Conservation (phyloP, 2,888 invertebrate species). For the Carcina quercana region DNA sequence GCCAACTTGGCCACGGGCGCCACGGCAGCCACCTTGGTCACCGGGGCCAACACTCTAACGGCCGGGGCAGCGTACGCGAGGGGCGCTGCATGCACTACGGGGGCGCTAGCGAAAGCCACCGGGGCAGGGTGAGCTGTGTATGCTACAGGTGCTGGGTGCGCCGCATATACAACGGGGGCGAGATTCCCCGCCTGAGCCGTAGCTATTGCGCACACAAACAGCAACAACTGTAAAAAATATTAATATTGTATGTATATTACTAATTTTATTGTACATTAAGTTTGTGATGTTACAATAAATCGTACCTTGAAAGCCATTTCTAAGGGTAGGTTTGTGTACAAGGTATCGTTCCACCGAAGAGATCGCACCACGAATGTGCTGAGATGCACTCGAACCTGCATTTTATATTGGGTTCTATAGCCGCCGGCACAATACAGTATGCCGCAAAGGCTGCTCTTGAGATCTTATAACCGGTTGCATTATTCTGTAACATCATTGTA, state of each 20-base stretch:
- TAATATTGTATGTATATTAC: not conserved
- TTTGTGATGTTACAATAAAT: slow-evolving; percentile 1
- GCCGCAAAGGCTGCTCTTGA: too few relatives aligned
- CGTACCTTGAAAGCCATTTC: slow-evolving; percentile 62
- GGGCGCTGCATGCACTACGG: slow-evolving; percentile 24
- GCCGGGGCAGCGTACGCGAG: slow-evolving; percentile 36
- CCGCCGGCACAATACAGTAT: too few relatives aligned
- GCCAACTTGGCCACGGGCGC: slow-evolving; percentile 72
- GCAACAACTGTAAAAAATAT: slow-evolving; percentile 45
- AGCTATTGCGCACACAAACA: slow-evolving; percentile 50
- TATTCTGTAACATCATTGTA: too few relatives aligned
- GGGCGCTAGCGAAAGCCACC: slow-evolving; percentile 29
- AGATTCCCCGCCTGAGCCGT: slow-evolving; percentile 51
- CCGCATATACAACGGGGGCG: slow-evolving; percentile 31
- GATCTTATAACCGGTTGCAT: too few relatives aligned
- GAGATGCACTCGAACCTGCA: too few relatives aligned
- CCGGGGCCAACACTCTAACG: slow-evolving; percentile 32
- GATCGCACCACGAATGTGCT: slow-evolving; percentile 56
- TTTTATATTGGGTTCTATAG: too few relatives aligned
- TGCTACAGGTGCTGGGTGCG: slow-evolving; percentile 17
- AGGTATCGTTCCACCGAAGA: slow-evolving; percentile 48
- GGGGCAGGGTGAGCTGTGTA: slow-evolving; percentile 27
- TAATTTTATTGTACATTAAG: too few relatives aligned
- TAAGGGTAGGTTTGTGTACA: too few relatives aligned
- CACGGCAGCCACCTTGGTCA: slow-evolving; percentile 27